phyloP scores from a whole-genome alignment of 2,113 vertebrate genomes.

The Oncorhynchus tshawytscha region DNA sequence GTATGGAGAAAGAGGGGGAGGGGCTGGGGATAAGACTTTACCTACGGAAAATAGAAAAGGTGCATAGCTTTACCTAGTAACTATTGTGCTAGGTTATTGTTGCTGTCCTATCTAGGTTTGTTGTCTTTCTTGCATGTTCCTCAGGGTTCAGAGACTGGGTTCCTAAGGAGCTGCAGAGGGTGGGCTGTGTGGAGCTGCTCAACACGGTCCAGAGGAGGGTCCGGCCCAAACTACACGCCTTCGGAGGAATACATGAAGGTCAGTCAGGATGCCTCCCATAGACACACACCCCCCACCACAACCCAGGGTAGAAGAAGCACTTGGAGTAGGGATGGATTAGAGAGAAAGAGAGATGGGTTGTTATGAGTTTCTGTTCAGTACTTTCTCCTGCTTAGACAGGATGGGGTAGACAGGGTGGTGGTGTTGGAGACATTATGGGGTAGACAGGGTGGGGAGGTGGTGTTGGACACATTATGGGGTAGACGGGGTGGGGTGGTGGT shows the following conservation, averaged over 20 bases:
- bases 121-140: conserved; percentile 40
- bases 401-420: no score
- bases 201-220: conserved; percentile 97
- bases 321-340: conserved; percentile 37
- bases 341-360: no score
- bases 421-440: no score
- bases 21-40: not conserved
- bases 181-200: conserved; percentile 97
- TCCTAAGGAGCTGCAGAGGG: conserved; percentile 93
- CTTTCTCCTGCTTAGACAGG: no score
- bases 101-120: not conserved
- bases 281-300: no score
- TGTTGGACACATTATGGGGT: no score
- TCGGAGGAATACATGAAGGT: conserved; percentile 99
- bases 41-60: not conserved
- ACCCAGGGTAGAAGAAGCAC: no score
- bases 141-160: conserved; percentile 98
- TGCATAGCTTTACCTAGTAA: not conserved
- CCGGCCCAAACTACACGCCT: conserved; percentile 93
- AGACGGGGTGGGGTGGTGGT: no score
- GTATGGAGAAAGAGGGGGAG: not conserved
- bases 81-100: no score
- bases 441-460: no score
- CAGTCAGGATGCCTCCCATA: not conserved
- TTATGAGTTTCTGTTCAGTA: no score